Conservation (phyloP, 2,888 invertebrate species). For the Thecocarcelia acutangulata region DNA sequence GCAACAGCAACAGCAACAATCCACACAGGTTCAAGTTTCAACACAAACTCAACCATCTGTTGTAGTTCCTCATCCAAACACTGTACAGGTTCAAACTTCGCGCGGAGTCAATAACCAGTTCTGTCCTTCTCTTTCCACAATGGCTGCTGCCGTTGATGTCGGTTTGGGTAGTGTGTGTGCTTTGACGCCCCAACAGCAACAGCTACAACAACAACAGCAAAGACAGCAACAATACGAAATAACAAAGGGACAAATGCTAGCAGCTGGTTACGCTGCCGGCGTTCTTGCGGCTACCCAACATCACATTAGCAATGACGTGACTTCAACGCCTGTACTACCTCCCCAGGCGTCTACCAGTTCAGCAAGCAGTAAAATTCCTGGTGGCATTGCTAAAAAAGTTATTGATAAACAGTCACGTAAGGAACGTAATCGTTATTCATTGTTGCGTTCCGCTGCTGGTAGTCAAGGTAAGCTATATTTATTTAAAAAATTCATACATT, state of each 20-base stretch:
- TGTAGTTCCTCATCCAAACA: conserved; percentile 74
- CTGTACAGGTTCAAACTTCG: conserved; percentile 63
- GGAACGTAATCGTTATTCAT: conserved; percentile 80
- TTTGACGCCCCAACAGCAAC: conserved; percentile 71
- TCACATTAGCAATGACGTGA: conserved; percentile 71
- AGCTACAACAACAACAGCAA: conserved; percentile 69
- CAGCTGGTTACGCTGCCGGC: conserved; percentile 70
- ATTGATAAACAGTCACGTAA: conserved; percentile 81
- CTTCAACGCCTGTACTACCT: conserved; percentile 62
- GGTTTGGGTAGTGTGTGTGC: conserved; percentile 73
- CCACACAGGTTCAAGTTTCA: conserved; percentile 83
- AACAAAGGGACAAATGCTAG: conserved; percentile 42
- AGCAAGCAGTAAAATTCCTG: conserved; percentile 76
- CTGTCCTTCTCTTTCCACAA: conserved; percentile 74
- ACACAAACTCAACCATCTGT: conserved; percentile 84
- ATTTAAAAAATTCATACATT: too few relatives aligned
- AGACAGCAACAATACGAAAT: conserved; percentile 54
- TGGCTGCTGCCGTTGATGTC: conserved; percentile 72
- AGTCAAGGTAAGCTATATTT: conserved; percentile 79
- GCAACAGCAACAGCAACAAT: conserved; percentile 79
- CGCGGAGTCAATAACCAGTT: conserved; percentile 73
- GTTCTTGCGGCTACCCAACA: conserved; percentile 70
- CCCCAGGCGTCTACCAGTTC: conserved; percentile 73
- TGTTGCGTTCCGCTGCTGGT: conserved; percentile 80
- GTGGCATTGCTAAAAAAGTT: conserved; percentile 80